Percentiles rank a stretch among this genome's conserved stretches.
phyloP scores from a whole-genome alignment of 1,140 invertebrate species.

The Sarcophaga bullata region DNA sequence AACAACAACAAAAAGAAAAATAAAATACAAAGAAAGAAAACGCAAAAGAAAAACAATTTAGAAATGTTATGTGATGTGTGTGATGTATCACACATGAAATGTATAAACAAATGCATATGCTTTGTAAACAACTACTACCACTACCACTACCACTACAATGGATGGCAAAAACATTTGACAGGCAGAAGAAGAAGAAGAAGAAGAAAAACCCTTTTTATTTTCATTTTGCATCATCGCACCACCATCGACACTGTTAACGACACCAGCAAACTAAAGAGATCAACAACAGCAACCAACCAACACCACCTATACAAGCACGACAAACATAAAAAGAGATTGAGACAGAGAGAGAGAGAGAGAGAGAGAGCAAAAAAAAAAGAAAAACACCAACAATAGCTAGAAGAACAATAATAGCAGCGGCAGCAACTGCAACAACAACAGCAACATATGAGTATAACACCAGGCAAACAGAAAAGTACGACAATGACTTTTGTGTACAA shows the following conservation, averaged over 20 bases:
- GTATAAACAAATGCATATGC: too few relatives aligned
- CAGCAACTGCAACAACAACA: conserved; percentile 25
- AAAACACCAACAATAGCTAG: background rate
- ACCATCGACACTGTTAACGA: conserved; percentile 1
- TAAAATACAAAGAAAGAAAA: background rate
- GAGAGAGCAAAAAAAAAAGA: too few relatives aligned
- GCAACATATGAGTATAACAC: conserved; percentile 8
- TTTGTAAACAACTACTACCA: too few relatives aligned
- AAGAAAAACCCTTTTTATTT: background rate
- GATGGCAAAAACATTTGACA: background rate
- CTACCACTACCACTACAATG: too few relatives aligned
- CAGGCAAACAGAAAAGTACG: conserved; percentile 17
- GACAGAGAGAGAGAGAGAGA: too few relatives aligned
- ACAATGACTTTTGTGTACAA: background rate
- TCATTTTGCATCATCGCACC: background rate
- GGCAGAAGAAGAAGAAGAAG: background rate
- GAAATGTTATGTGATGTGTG: background rate
- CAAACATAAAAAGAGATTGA: background rate
- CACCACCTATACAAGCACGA: background rate
- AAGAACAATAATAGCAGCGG: too few relatives aligned
- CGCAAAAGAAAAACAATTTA: background rate
- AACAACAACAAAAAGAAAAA: background rate
- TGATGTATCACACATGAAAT: too few relatives aligned
- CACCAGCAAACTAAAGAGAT: background rate
- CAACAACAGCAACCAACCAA: conserved; percentile 1